These are phyloP conservation scores for Oligia latruncula DNA, from an alignment of 2,888 invertebrate genomes.

Conservation along the genomic window DNA sequence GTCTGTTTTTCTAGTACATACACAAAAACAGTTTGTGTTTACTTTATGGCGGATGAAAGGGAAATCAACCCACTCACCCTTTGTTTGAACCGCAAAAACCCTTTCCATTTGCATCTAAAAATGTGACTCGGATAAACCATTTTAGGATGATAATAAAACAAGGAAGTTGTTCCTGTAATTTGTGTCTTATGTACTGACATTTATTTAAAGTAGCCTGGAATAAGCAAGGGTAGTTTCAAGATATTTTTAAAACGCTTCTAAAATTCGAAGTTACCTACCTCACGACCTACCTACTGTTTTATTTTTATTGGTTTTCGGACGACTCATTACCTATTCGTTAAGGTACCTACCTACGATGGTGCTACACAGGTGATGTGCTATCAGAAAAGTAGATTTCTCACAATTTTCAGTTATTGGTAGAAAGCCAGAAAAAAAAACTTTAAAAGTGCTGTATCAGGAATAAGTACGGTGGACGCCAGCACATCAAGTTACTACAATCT, in stretches of 20 bases:
- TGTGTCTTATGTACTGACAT: background rate
- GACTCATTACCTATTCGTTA: background rate
- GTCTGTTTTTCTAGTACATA: too few species aligned
- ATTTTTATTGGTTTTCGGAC: background rate
- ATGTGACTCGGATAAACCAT: background rate
- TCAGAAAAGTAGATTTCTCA: background rate
- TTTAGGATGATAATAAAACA: background rate
- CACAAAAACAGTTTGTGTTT: background rate
- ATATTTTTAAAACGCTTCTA: background rate
- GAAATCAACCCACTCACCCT: background rate
- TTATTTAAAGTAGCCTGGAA: background rate
- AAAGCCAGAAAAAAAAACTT: background rate
- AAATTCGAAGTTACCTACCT: background rate
- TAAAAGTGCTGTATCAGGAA: background rate
- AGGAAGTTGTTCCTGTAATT: background rate
- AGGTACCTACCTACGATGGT: background rate
- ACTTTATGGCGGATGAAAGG: background rate
- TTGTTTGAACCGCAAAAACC: background rate
- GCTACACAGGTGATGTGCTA: background rate
- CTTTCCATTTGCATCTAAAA: too few species aligned
- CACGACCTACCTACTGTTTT: too few species aligned
- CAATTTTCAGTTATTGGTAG: background rate
- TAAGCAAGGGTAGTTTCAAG: background rate
- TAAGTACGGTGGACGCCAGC: too few species aligned
- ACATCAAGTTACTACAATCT: too few species aligned